These are phyloP conservation scores for Hemibagrus wyckioides DNA, from an alignment of 2,113 vertebrate species.

Conservation along the genomic window DNA sequence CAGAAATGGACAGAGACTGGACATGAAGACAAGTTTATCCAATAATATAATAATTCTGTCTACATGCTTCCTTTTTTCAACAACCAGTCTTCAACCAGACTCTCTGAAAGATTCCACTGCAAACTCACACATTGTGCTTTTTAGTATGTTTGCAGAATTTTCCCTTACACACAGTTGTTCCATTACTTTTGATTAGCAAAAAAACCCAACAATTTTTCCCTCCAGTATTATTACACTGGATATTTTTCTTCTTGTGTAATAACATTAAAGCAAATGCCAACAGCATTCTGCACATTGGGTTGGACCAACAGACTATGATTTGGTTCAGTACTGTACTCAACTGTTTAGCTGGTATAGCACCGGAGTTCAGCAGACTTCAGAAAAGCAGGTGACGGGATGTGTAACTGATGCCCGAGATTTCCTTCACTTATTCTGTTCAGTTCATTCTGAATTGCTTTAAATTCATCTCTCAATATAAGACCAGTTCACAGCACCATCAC, in stretches of 20 bases:
- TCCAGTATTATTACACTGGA: background rate
- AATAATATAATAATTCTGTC: background rate
- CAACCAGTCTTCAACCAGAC: background rate
- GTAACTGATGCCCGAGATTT: background rate
- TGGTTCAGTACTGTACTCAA: background rate
- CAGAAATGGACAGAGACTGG: conserved; percentile 23
- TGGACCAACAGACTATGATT: background rate
- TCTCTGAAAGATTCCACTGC: conserved; percentile 33
- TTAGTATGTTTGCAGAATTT: background rate
- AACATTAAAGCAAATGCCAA: background rate
- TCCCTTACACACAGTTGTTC: conserved; percentile 1
- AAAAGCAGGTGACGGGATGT: background rate
- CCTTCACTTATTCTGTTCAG: background rate
- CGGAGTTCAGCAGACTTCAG: background rate
- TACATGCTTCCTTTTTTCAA: background rate
- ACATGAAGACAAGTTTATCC: background rate
- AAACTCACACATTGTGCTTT: conserved; percentile 8
- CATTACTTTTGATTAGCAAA: too few relatives aligned
- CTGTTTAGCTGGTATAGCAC: background rate
- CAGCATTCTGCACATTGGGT: background rate
- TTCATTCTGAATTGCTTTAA: background rate
- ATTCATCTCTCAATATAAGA: background rate
- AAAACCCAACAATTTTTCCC: conserved; percentile 6
- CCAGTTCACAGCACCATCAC: background rate
- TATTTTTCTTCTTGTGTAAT: conserved; percentile 1